A percentile compares a stretch with the other conserved stretches of the same genome.
These are phyloP conservation scores for Clarias laeviceps DNA, from an alignment of 2,797 vertebrate genomes.

Conservation along the genomic window DNA sequence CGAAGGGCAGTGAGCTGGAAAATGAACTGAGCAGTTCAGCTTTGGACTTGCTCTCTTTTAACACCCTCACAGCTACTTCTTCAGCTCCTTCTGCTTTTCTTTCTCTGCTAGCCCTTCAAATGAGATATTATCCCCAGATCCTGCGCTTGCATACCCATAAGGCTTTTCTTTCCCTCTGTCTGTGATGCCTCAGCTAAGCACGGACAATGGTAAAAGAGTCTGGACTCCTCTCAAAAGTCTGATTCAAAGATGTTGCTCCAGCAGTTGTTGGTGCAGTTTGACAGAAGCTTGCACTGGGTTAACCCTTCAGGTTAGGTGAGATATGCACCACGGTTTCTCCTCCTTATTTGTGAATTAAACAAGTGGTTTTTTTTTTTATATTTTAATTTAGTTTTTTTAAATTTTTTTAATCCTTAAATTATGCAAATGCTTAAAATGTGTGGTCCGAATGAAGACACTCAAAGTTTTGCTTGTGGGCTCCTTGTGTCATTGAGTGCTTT, in stretches of 20 bases:
- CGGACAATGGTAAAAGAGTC: constrained; percentile 71
- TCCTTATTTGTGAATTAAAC: constrained; percentile 81
- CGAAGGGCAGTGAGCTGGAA: constrained; percentile 97
- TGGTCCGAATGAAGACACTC: constrained; percentile 99
- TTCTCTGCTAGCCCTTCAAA: constrained; percentile 83
- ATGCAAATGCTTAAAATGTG: constrained; percentile 99
- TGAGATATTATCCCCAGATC: constrained; percentile 87
- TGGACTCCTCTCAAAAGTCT: constrained; percentile 66
- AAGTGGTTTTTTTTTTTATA: constrained; percentile 69
- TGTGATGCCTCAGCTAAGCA: constrained; percentile 70
- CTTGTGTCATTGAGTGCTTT: constrained; percentile 96
- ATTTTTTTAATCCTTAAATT: constrained; percentile 82
- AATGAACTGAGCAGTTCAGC: constrained; percentile 99
- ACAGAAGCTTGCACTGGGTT: constrained; percentile 61
- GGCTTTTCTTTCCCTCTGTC: constrained; percentile 76
- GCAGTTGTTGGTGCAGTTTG: constrained; percentile 63
- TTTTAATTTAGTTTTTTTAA: constrained; percentile 49
- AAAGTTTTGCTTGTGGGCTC: constrained; percentile 98
- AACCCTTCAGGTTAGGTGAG: constrained; percentile 71
- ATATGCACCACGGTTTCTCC: constrained; percentile 73
- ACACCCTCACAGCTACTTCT: constrained; percentile 80
- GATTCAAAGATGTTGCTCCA: constrained; percentile 61
- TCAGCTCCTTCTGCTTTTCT: constrained; percentile 66
- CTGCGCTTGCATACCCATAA: constrained; percentile 67
- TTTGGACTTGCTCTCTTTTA: constrained; percentile 98